Percentiles rank a stretch among this genome's conserved stretches.
phyloP scores from a whole-genome alignment of 2,113 vertebrate species.

The Strigops habroptila region DNA sequence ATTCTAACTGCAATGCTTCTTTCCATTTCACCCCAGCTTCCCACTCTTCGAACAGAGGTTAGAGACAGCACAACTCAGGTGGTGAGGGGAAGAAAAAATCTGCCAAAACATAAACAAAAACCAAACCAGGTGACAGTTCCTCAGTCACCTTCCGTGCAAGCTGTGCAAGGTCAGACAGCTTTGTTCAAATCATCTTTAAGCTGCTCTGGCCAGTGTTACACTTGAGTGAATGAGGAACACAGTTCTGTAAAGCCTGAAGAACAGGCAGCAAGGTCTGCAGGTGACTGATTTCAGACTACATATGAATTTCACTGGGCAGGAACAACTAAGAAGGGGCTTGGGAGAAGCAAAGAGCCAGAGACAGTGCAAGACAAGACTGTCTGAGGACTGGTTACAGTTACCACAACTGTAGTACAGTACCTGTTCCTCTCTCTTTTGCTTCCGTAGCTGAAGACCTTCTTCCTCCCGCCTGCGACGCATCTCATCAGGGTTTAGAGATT shows the following conservation, averaged over 20 bases:
- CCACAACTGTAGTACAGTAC: constrained; percentile 44
- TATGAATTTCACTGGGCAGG: not conserved
- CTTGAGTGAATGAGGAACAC: not conserved
- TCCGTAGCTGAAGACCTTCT: constrained; percentile 93
- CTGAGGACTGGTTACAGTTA: not conserved
- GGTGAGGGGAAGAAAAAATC: not conserved
- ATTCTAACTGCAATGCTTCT: not conserved
- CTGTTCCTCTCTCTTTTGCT: constrained; percentile 98
- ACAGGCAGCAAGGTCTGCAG: not conserved
- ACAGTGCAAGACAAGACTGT: not conserved
- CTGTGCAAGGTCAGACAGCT: not conserved
- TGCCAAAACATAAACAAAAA: not conserved
- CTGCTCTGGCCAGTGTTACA: not conserved
- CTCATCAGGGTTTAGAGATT: constrained; percentile 95
- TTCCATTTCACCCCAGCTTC: not conserved
- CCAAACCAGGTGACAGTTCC: not conserved
- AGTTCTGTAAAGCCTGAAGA: not conserved
- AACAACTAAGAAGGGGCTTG: not conserved
- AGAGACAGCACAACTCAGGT: not conserved
- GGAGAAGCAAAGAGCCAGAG: not conserved
- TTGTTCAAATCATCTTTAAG: not conserved
- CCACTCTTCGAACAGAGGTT: not conserved
- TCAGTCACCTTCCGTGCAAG: not conserved
- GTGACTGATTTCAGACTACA: not conserved
- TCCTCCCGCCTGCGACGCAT: constrained; percentile 96